These are phyloP conservation scores for Stichodactyla helianthus DNA, from an alignment of 64 coral and sea anemone genomes.

Conservation along the genomic window DNA sequence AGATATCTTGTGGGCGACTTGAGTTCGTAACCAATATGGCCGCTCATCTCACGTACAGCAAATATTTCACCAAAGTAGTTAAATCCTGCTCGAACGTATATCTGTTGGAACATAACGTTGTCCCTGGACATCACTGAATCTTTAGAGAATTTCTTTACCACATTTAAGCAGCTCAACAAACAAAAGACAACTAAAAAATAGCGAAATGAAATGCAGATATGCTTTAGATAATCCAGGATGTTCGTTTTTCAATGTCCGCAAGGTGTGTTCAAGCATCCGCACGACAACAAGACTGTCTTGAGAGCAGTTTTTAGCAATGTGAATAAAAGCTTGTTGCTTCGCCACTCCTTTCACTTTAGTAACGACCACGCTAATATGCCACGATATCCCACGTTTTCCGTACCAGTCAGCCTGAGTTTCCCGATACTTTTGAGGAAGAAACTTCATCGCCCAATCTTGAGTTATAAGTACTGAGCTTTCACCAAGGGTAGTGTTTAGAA, in stretches of 20 bases:
- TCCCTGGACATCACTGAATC: too few species aligned
- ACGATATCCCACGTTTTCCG: constrained; percentile 34
- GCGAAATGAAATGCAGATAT: too few species aligned
- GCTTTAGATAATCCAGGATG: constrained; percentile 32
- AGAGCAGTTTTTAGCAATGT: constrained; percentile 16
- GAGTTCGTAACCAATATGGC: too few species aligned
- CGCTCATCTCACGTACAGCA: too few species aligned
- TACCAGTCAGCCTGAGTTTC: constrained; percentile 37
- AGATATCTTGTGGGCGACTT: too few species aligned
- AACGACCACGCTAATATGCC: constrained; percentile 38
- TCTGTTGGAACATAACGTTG: too few species aligned
- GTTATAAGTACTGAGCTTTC: neutral
- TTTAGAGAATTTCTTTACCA: too few species aligned
- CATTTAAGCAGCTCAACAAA: too few species aligned
- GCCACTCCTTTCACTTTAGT: neutral
- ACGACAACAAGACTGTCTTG: constrained; percentile 24
- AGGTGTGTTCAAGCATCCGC: constrained; percentile 15
- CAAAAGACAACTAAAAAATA: too few species aligned
- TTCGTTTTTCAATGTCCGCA: constrained; percentile 24
- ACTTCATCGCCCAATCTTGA: constrained; percentile 46
- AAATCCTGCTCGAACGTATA: too few species aligned
- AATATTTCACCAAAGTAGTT: too few species aligned
- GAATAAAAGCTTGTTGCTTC: constrained; percentile 30
- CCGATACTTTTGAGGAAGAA: constrained; percentile 29
- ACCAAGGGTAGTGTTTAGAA: neutral